Evolutionary conservation across 1,140 invertebrate species (phyloP).

Genomic region (Tetramorium parvispinum): DNA sequence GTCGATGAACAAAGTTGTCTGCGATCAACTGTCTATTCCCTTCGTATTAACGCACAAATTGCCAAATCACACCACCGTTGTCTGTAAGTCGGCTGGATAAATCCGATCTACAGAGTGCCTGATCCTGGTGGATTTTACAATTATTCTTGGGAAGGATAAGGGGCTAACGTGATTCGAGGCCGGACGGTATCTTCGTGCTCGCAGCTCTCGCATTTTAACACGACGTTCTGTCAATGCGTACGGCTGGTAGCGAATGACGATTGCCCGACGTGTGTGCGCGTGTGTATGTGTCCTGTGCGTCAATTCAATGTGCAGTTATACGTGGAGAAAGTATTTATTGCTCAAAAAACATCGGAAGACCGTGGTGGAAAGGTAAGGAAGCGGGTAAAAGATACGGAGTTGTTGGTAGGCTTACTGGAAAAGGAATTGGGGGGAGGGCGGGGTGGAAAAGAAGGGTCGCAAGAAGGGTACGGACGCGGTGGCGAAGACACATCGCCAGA

Average conservation of each 20-base stretch:
- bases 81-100: background rate
- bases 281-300: constrained; percentile 82
- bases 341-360: constrained; percentile 84
- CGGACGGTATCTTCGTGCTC: background rate
- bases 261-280: constrained; percentile 64
- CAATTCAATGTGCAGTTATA: constrained; percentile 85
- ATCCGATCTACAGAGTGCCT: background rate
- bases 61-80: constrained; percentile 14
- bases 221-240: constrained; percentile 63
- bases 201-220: background rate
- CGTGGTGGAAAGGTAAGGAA: constrained; percentile 70
- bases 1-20: constrained; percentile 14
- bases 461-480: constrained; percentile 30
- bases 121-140: constrained; percentile 20
- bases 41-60: constrained; percentile 43
- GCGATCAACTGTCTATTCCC: background rate
- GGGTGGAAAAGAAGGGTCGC: background rate
- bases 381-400: constrained; percentile 64
- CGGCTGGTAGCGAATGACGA: constrained; percentile 68
- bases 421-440: constrained; percentile 67
- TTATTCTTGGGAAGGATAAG: background rate
- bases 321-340: constrained; percentile 86
- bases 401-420: constrained; percentile 69
- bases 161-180: background rate
- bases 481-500: constrained; percentile 56